Evolutionary conservation across 1,140 invertebrate species (phyloP), one percentile per base, ranked within the genome.

Genomic region (Drosophila guanche): DNA sequence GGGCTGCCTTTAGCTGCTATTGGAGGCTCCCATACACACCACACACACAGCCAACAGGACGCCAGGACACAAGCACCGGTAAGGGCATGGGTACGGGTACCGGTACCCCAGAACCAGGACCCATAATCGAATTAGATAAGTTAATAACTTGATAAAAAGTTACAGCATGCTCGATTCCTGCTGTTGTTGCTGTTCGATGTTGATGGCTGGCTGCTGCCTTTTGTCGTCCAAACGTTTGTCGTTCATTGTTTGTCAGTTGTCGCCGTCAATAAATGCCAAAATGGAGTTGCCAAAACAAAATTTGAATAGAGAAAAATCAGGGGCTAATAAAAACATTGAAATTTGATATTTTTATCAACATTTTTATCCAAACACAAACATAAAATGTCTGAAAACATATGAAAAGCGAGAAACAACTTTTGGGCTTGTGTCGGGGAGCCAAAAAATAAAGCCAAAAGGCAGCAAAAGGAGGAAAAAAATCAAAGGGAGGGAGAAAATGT

Each of bases 101-200:
- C 57, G 62, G 63, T 43, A 41, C 25, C 74, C 7, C 29, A 8
- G 29, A 8, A 3, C 29, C 29, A 52, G 29, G 29, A 33, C 8
- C 74, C 83, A 89, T 88, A 88, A 88, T 88, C 84, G 83, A 88
- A 88, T 88, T 83, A 88, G 83, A 88, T 88, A 88, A 88, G 84
- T 88, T 88, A 88, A 88, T 88, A 88, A 88, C 83, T 88, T 88
- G 83, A 88, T 88, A 88, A 88, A 88, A 88, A 88, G 83, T 86
- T 86, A 83, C 74, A 69, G 55, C 78, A 60, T 63, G 50, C 48
- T 80, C 29, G 50, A 53, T 60, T 20, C 16, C 16, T 20, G 16
- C 16, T 45, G 56, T 29, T 47, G 45, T 46, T 65, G 52, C 54
- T 75, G 50, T 48, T 59, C 33, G 66, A 37, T 60, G 46, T 20